Evolutionary conservation across 2,888 invertebrate species (phyloP), one percentile per base, ranked within the genome.

Genomic region (Spatulosminthurus flaviceps): DNA sequence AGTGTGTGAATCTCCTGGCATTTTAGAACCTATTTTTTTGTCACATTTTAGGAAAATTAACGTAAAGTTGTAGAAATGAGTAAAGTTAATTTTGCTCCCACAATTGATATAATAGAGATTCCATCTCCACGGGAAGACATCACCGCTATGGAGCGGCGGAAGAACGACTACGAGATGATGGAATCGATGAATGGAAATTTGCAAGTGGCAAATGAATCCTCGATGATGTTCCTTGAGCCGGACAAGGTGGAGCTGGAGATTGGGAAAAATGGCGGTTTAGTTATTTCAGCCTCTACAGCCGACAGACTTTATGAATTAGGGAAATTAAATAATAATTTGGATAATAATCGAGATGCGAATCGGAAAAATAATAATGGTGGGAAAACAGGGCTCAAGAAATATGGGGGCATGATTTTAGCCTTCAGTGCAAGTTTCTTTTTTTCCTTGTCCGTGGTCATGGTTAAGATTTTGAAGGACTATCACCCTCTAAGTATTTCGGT

Each of bases 401-500:
- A 81, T 73, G 79, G 81, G 1, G 83, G 82, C 0, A 61, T 83
- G 0, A 79, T 84, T 16, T 82, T 83, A 42, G 83, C 80, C 13
- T 71, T 84, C 26, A 69, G 76, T 0, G 80, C 82, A 16, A 81
- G 81, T 70, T 51, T 84, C 11, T 83, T 83, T 34, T 83, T 81
- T 41, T 83, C 83, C 0, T 41, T 84, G 64, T 82, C 83, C 5
- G 77, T 82, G 29, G 34, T 84, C 24, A 79, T 83, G 69, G 83
- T 83, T 0, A 84, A 82, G 76, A 72, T 84, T 1, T 74, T 84
- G 13, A 77, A 81, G 26, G 77, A 82, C 41, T 76, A 80, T 71
- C 81, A 83, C 60, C 82, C 82, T 11, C 78, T 82, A 13, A 80
- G 77, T 75, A 82, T 83, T 66, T 76, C 80, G 41, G 81, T 84